Evolutionary conservation across 2,113 vertebrate species (phyloP).

Genomic region (Podarcis cretensis): DNA sequence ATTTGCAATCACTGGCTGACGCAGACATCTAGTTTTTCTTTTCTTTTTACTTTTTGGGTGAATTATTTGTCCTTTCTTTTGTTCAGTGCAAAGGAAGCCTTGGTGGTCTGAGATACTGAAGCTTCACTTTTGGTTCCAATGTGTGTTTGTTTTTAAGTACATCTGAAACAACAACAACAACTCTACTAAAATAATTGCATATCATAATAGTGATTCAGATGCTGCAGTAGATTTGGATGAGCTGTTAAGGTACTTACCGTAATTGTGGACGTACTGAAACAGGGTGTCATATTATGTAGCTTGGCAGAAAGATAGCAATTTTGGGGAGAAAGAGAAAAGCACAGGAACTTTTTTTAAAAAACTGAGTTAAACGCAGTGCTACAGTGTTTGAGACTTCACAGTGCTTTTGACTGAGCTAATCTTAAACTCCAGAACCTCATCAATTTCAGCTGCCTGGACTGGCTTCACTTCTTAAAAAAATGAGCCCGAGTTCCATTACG

Average conservation of each 20-base stretch:
- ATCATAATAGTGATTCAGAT: not conserved
- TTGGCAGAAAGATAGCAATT: not conserved
- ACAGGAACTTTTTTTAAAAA: not conserved
- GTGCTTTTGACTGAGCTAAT: not conserved
- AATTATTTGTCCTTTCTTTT: not conserved
- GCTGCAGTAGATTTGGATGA: not conserved
- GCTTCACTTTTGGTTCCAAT: not conserved
- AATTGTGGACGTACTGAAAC: not conserved
- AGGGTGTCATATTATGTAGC: not conserved
- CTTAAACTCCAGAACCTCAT: not conserved
- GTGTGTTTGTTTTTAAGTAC: not conserved
- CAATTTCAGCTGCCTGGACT: not conserved
- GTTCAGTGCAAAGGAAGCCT: not conserved
- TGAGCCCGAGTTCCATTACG: not conserved
- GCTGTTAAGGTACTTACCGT: not conserved
- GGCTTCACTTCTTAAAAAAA: not conserved
- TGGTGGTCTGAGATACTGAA: not conserved
- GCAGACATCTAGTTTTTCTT: not conserved
- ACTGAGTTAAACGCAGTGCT: not conserved
- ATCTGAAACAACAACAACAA: not conserved
- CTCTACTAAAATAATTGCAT: not conserved
- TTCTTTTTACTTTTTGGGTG: not conserved
- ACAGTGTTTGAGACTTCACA: not conserved
- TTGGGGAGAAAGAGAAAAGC: not conserved
- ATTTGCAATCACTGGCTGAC: not conserved